Evolutionary conservation across 2,113 vertebrate genomes (phyloP), one percentile per base, ranked within the genome.

Genomic region (Onychostruthus taczanowskii): DNA sequence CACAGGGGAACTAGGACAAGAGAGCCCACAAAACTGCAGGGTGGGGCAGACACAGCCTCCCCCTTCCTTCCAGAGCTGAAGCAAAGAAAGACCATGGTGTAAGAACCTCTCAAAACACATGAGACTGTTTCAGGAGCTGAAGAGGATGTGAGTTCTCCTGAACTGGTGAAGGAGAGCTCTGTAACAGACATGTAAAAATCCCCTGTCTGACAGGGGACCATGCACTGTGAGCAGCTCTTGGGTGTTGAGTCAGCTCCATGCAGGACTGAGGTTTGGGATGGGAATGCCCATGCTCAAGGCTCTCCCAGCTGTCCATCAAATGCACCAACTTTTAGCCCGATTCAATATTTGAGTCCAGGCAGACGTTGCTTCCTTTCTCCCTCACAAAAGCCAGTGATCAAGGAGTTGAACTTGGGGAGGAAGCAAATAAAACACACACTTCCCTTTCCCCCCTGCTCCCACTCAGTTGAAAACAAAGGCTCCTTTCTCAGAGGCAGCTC

Each of bases 401-500:
- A 95, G 66, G 69, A 94, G 44, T 4, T 83, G 84, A 74, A 87
- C 73, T n/a, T 67, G n/a, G 61, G 62, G 58, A 93, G 55, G 78
- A 85, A 94, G 79, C 93, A 95, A 97, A 76, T 59, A 79, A 77
- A 95, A 94, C 73, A 86, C 82, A 88, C 5, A 18, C 50, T 93
- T 94, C 79, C 93, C 76, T 84, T 85, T 86, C 31, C 62, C 63
- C 67, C 39, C 82, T 81, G 64, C 94, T 87, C 89, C 83, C 75
- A 50, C 84, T 79, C 73, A 21, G 41, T 4, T 43, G 41, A 72
- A 86, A 90, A 95, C 95, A 97, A 96, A 96, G 87, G 47, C 37
- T 75, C 30, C 79, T 96, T 97, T 96, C 92, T 97, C 75, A 56
- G 58, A 47, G 39, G 44, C 80, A 47, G 63, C 88, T 83, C 82